A percentile compares a stretch with the other conserved stretches of the same genome.
phyloP scores from a whole-genome alignment of 1,140 invertebrate genomes.

The Homalodisca vitripennis region DNA sequence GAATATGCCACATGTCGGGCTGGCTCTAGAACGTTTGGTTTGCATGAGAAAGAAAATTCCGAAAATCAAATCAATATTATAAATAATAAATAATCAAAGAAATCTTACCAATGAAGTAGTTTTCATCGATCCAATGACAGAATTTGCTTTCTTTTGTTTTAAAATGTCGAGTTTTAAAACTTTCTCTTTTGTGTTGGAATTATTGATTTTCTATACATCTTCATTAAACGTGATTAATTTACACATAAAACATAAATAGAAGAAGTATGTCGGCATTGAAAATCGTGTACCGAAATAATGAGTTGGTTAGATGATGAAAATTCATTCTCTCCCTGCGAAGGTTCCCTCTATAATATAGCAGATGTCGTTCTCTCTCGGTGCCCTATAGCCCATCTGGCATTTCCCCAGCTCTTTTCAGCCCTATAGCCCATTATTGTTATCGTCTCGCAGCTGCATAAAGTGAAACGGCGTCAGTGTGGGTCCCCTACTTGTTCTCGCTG shows the following conservation, averaged over 20 bases:
- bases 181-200: no score
- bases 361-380: slow-evolving; percentile 33
- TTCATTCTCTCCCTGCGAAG: slow-evolving; percentile 29
- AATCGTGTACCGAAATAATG: slow-evolving; percentile 10
- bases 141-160: no score
- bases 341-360: slow-evolving; percentile 34
- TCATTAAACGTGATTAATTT: no score
- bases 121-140: no score
- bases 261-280: background rate
- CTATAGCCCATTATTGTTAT: slow-evolving; percentile 58
- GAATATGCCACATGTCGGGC: no score
- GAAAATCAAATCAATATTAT: no score
- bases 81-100: no score
- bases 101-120: no score
- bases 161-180: no score
- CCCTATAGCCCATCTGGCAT: slow-evolving; percentile 55
- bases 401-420: slow-evolving; percentile 55
- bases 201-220: no score
- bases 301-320: slow-evolving; percentile 20
- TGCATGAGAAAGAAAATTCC: no score
- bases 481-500: slow-evolving; percentile 44
- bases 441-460: slow-evolving; percentile 58
- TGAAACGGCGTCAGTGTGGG: slow-evolving; percentile 49
- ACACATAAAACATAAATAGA: background rate
- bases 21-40: no score